Percentiles rank a stretch among this genome's conserved stretches.
These are phyloP conservation scores for Leptinotarsa haldemani DNA, from an alignment of 2,888 invertebrate genomes.

Conservation along the genomic window DNA sequence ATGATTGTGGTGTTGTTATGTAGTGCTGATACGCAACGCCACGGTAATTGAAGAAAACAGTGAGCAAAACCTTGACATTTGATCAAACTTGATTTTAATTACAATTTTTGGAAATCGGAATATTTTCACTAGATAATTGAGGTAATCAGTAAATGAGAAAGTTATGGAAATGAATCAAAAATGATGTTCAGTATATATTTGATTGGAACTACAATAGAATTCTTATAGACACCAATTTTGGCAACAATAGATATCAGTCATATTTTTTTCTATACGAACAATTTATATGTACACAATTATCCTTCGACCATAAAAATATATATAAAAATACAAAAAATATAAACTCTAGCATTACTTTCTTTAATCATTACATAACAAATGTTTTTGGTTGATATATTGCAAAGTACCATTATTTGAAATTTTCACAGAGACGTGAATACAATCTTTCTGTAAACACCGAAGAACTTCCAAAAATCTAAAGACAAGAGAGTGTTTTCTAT, in stretches of 20 bases:
- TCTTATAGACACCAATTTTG: neutral
- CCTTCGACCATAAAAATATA: neutral
- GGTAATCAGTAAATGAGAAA: neutral
- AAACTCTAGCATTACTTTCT: neutral
- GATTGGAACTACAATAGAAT: neutral
- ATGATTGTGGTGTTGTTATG: no score
- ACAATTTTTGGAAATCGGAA: no score
- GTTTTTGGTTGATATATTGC: conserved; percentile 9
- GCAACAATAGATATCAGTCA: neutral
- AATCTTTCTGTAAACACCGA: neutral
- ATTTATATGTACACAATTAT: neutral
- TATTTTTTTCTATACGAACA: neutral
- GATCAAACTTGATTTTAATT: no score
- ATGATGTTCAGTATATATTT: neutral
- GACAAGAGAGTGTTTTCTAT: neutral
- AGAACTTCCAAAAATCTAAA: neutral
- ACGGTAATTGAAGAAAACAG: no score
- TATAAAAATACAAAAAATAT: conserved; percentile 11
- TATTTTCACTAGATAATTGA: neutral
- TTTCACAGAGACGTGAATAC: neutral
- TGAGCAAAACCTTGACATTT: no score
- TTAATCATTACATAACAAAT: neutral
- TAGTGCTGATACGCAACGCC: no score
- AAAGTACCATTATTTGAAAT: neutral
- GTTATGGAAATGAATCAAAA: neutral